Conservation (phyloP, 1,140 invertebrate species). For the Odontomachus brunneus region DNA sequence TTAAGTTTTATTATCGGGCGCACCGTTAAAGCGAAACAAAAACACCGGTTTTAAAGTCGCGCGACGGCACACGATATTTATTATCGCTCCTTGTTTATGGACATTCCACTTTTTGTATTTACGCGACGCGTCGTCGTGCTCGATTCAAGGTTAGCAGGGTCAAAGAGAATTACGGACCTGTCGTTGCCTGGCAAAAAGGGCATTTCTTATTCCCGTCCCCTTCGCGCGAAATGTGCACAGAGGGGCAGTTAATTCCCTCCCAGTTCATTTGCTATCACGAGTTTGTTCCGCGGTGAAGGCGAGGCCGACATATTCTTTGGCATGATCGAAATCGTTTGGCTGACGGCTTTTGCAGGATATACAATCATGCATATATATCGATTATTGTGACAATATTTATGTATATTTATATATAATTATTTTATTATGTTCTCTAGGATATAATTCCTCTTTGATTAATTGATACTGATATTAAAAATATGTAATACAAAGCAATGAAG, state of each 20-base stretch:
- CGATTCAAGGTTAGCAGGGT: conserved; percentile 72
- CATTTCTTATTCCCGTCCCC: conserved; percentile 20
- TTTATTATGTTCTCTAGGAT: too few species aligned
- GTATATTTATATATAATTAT: too few species aligned
- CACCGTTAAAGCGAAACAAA: not conserved
- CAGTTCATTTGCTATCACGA: conserved; percentile 21
- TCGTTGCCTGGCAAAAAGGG: conserved; percentile 36
- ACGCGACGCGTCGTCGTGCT: conserved; percentile 37
- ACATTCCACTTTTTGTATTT: conserved; percentile 53
- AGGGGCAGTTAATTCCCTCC: conserved; percentile 17
- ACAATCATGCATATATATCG: too few species aligned
- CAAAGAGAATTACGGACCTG: conserved; percentile 57
- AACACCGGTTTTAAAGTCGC: not conserved
- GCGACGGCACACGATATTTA: conserved; percentile 2
- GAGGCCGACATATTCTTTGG: too few species aligned
- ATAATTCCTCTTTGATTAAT: too few species aligned
- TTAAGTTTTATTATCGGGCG: not conserved
- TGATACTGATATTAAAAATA: too few species aligned
- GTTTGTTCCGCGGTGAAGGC: not conserved
- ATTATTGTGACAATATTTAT: too few species aligned
- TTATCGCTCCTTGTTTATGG: conserved; percentile 26
- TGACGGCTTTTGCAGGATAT: too few species aligned
- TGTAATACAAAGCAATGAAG: too few species aligned
- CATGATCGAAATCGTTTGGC: too few species aligned
- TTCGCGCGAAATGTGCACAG: not conserved